phyloP scores from a whole-genome alignment of 2,797 vertebrate species.

The Naso thynnoides region DNA sequence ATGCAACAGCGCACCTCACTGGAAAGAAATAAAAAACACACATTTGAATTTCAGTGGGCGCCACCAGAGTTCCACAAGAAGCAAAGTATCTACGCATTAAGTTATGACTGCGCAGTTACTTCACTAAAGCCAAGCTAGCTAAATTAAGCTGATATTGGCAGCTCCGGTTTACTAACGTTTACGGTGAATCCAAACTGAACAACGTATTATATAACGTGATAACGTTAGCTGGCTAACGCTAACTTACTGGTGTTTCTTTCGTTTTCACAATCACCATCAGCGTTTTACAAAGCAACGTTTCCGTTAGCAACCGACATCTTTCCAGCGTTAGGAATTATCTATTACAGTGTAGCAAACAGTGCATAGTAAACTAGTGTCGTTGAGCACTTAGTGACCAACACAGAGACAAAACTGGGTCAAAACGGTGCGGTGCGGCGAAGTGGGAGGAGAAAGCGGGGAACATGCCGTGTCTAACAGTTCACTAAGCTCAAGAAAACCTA shows the following conservation, averaged over 20 bases:
- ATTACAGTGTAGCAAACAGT: fast-evolving
- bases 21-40: conserved; percentile 30
- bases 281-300: background rate
- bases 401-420: conserved; percentile 60
- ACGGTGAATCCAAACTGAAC: background rate
- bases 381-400: conserved; percentile 12
- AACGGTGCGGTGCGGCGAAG: conserved; percentile 34
- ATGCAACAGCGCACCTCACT: conserved; percentile 67
- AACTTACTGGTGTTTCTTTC: conserved; percentile 23
- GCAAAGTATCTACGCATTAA: conserved; percentile 50
- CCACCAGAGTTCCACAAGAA: conserved; percentile 49
- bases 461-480: conserved; percentile 51
- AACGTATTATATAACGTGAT: conserved; percentile 52
- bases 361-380: too few species aligned
- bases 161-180: background rate
- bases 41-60: conserved; percentile 36
- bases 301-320: fast-evolving
- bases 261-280: background rate
- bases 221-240: conserved; percentile 61
- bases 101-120: background rate
- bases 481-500: background rate
- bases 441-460: conserved; percentile 54
- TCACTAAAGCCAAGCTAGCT: background rate
- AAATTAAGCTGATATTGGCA: fast-evolving
- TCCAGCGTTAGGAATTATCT: fast-evolving